phyloP scores from a whole-genome alignment of 1,140 invertebrate genomes.

The Lasioglossum baleicum region DNA sequence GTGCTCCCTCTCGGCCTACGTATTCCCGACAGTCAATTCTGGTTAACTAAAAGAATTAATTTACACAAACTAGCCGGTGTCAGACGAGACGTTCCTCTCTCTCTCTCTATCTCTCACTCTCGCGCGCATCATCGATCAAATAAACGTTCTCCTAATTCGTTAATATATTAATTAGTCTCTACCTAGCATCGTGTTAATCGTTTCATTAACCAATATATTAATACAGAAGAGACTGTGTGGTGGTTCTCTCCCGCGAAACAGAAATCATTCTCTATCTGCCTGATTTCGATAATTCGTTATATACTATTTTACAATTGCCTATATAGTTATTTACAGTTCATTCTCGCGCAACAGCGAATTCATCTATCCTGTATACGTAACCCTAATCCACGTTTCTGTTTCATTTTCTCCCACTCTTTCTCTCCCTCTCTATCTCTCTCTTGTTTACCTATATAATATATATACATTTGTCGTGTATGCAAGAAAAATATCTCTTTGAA shows the following conservation, averaged over 20 bases:
- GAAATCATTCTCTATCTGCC: conserved; percentile 26
- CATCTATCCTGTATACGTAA: conserved; percentile 28
- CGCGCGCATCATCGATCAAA: conserved; percentile 54
- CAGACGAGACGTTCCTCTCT: conserved; percentile 29
- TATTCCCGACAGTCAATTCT: conserved; percentile 37
- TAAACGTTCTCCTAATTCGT: conserved; percentile 54
- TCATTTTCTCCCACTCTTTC: conserved; percentile 6
- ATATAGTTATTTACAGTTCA: conserved; percentile 66
- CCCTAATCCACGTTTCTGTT: conserved; percentile 41
- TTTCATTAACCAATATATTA: conserved; percentile 56
- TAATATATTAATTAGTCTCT: conserved; percentile 67
- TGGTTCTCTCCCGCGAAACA: conserved; percentile 21
- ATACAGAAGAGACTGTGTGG: conserved; percentile 14
- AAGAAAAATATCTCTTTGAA: conserved; percentile 67
- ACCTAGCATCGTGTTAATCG: conserved; percentile 64
- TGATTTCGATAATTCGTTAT: conserved; percentile 51
- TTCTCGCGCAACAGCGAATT: conserved; percentile 50
- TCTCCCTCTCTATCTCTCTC: not conserved
- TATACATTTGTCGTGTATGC: conserved; percentile 66
- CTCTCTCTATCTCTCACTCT: not conserved
- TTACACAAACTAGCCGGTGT: conserved; percentile 58
- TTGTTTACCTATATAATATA: conserved; percentile 31
- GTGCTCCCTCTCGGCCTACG: conserved; percentile 7
- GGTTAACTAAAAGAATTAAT: conserved; percentile 49
- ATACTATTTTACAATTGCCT: conserved; percentile 63